These are phyloP conservation scores for Brachyalestes nurse DNA, from an alignment of 2,797 vertebrate species.

Conservation along the genomic window DNA sequence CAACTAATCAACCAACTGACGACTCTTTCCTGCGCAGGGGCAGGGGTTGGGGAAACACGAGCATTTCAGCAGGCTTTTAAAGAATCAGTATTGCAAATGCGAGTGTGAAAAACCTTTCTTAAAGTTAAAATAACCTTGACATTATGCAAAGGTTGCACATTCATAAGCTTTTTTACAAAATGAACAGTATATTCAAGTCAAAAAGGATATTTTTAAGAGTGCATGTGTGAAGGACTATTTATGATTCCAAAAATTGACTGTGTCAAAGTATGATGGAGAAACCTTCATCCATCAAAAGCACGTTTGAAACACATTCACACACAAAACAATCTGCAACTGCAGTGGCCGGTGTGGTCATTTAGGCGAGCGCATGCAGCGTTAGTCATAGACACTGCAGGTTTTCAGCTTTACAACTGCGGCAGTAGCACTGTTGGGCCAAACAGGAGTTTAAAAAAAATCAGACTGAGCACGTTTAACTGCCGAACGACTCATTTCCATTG, in stretches of 20 bases:
- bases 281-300: slow-evolving; percentile 35
- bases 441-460: slow-evolving; percentile 24
- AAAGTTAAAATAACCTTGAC: too few relatives aligned
- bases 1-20: too few relatives aligned
- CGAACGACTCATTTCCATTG: slow-evolving; percentile 44
- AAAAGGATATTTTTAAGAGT: too few relatives aligned
- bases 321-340: neutral
- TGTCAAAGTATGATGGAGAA: slow-evolving; percentile 2
- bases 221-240: neutral
- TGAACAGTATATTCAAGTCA: too few relatives aligned
- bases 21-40: too few relatives aligned
- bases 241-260: too few relatives aligned
- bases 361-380: neutral
- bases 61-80: too few relatives aligned
- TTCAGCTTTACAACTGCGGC: neutral
- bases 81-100: too few relatives aligned
- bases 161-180: too few relatives aligned
- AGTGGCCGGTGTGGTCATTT: neutral
- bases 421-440: neutral
- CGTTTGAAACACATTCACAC: slow-evolving; percentile 19
- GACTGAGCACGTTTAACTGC: slow-evolving; percentile 46
- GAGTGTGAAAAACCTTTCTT: too few relatives aligned
- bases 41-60: too few relatives aligned
- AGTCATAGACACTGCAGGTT: neutral
- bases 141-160: too few relatives aligned